Conservation (phyloP, 2,113 vertebrate genomes). For the Anser cygnoides region DNA sequence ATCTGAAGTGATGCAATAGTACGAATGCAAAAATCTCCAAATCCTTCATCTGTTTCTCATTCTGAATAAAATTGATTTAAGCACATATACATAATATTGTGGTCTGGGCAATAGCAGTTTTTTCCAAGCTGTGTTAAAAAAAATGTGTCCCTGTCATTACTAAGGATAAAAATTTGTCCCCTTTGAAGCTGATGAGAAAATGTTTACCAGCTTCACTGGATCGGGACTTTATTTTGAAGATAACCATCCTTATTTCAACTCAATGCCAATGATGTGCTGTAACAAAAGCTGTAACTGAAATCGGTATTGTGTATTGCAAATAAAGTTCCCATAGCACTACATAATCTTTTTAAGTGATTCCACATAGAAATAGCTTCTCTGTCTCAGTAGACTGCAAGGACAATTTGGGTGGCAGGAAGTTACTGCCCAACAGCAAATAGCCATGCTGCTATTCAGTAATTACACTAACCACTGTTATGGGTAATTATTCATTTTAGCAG, state of each 20-base stretch:
- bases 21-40: neutral
- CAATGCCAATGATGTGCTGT: neutral
- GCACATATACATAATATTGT: neutral
- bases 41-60: slow-evolving; percentile 1
- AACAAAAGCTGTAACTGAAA: neutral
- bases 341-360: neutral
- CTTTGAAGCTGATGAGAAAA: neutral
- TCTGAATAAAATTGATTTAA: neutral
- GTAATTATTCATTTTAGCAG: neutral
- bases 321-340: neutral
- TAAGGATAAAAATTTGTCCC: neutral
- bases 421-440: neutral
- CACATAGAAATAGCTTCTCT: neutral
- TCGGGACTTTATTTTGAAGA: neutral
- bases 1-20: neutral
- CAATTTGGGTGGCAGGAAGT: neutral
- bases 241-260: neutral
- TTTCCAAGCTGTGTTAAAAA: neutral
- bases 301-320: neutral
- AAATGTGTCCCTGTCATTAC: neutral
- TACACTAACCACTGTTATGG: neutral
- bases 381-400: neutral
- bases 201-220: neutral
- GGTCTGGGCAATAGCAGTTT: neutral
- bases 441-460: neutral